phyloP scores from a whole-genome alignment of 1,140 invertebrate genomes.

The Scylla paramamosain region DNA sequence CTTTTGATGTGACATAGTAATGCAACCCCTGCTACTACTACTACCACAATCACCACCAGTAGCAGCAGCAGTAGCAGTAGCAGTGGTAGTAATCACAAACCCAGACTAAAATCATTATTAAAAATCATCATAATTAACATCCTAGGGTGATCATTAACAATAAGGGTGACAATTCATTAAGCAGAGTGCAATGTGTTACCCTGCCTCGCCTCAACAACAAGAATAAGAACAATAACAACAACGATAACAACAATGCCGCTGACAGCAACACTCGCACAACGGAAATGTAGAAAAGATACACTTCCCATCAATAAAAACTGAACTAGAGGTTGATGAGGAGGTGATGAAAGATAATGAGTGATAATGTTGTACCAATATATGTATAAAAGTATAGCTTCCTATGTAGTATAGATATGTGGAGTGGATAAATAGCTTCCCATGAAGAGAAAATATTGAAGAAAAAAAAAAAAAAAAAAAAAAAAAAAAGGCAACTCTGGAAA shows the following conservation, averaged over 20 bases:
- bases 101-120: neutral
- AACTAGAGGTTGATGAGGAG: no score
- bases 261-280: neutral
- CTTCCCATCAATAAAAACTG: no score
- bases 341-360: no score
- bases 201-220: conserved; percentile 36
- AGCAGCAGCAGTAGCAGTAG: neutral
- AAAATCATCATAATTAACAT: neutral
- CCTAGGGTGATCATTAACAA: neutral
- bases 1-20: neutral
- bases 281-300: neutral
- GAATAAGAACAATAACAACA: no score
- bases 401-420: no score
- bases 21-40: no score
- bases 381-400: no score
- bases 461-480: neutral
- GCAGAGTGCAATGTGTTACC: conserved; percentile 72
- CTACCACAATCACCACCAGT: neutral
- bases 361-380: no score
- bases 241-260: neutral
- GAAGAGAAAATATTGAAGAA: no score
- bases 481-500: neutral
- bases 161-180: conserved; percentile 56
- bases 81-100: neutral
- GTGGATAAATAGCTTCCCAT: no score